Evolutionary conservation across 2,888 invertebrate species (phyloP).

Genomic region (Eucera pruinosa): DNA sequence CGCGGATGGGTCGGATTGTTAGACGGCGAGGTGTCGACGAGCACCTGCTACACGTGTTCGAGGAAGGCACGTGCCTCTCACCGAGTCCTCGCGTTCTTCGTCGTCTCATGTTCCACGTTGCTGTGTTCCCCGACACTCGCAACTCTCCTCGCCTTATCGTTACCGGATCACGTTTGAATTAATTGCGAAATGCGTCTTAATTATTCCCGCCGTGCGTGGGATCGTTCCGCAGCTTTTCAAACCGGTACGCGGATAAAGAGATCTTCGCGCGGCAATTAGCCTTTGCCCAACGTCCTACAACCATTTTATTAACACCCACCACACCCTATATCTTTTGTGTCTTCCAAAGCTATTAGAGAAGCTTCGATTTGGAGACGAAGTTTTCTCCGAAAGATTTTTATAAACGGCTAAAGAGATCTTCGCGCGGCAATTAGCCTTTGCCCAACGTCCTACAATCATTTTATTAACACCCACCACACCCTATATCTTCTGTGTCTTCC

Average conservation of each 20-base stretch:
- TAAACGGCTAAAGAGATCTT: slow-evolving; percentile 5
- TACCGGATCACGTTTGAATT: slow-evolving; percentile 58
- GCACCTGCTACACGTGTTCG: slow-evolving; percentile 67
- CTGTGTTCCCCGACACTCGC: slow-evolving; percentile 48
- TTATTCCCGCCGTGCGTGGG: slow-evolving; percentile 32
- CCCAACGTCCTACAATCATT: neutral
- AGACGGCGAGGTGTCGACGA: slow-evolving; percentile 36
- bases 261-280: neutral
- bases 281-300: neutral
- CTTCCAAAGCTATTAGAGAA: too few species aligned
- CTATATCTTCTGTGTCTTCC: too few species aligned
- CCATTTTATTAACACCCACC: neutral
- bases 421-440: neutral
- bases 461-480: neutral
- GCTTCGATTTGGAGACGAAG: too few species aligned
- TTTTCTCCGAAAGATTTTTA: too few species aligned
- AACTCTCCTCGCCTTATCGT: slow-evolving; percentile 59
- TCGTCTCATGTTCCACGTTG: slow-evolving; percentile 64
- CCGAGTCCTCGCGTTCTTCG: slow-evolving; percentile 35
- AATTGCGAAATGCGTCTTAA: slow-evolving; percentile 55
- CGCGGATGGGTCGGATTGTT: neutral
- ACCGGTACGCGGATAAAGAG: neutral
- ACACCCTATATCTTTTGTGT: too few species aligned
- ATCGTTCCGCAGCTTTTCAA: neutral
- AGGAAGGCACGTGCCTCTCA: slow-evolving; percentile 65